Evolutionary conservation across 2,113 vertebrate species (phyloP).

Genomic region (pig (Sus scrofa)): T2T-Sscrofa CM000820.6:126600001-126600500

Average conservation of each 20-base stretch:
- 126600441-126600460: neutral
- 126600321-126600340: neutral
- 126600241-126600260: neutral
- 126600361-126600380: neutral
- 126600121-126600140: too few relatives aligned
- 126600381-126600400: neutral
- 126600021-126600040: too few relatives aligned
- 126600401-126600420: neutral
- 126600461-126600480: neutral
- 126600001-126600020: too few relatives aligned
- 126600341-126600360: neutral
- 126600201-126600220: neutral
- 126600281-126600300: neutral
- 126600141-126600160: too few relatives aligned
- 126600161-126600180: too few relatives aligned
- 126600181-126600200: too few relatives aligned
- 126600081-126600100: too few relatives aligned
- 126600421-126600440: neutral
- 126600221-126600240: neutral
- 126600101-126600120: too few relatives aligned
- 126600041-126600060: too few relatives aligned
- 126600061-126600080: too few relatives aligned
- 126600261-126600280: neutral
- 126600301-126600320: rapidly evolving
- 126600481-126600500: neutral